Conservation (phyloP, 1,140 invertebrate genomes). For the Pantala flavescens region DNA sequence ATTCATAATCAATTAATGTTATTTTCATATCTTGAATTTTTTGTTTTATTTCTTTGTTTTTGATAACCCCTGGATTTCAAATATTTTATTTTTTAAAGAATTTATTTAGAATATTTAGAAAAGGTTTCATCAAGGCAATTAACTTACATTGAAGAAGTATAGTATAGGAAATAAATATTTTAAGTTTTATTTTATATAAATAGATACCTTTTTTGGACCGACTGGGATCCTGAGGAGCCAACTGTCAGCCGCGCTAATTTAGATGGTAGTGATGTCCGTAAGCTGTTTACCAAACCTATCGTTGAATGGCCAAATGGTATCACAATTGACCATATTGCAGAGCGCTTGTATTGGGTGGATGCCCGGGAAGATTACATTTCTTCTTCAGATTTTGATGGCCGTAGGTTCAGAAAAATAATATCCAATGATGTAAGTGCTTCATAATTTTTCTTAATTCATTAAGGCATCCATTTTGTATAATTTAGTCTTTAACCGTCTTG, state of each 20-base stretch:
- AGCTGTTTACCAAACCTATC: constrained; percentile 52
- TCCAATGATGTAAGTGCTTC: constrained; percentile 42
- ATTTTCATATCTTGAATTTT: too few species aligned
- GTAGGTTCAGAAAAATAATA: constrained; percentile 59
- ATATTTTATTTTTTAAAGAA: too few species aligned
- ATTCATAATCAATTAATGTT: too few species aligned
- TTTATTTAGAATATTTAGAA: too few species aligned
- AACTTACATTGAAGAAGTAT: too few species aligned
- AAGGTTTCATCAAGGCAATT: too few species aligned
- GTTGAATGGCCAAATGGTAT: constrained; percentile 84
- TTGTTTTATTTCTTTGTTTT: too few species aligned
- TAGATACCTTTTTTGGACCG: constrained; percentile 80
- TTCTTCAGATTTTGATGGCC: constrained; percentile 72
- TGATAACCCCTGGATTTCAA: too few species aligned
- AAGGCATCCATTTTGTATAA: not conserved
- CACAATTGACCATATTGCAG: constrained; percentile 69
- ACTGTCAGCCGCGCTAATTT: constrained; percentile 74
- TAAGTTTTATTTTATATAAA: too few species aligned
- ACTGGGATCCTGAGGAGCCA: constrained; percentile 71
- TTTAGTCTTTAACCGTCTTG: not conserved
- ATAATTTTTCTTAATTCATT: not conserved
- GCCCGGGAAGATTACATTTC: constrained; percentile 75
- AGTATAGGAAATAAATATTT: too few species aligned
- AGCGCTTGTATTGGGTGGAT: constrained; percentile 80
- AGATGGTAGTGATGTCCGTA: constrained; percentile 65